Percentiles rank a stretch among this genome's conserved stretches.
Conservation (phyloP, 2,113 vertebrate species). For the Gymnocephalus cernua region DNA sequence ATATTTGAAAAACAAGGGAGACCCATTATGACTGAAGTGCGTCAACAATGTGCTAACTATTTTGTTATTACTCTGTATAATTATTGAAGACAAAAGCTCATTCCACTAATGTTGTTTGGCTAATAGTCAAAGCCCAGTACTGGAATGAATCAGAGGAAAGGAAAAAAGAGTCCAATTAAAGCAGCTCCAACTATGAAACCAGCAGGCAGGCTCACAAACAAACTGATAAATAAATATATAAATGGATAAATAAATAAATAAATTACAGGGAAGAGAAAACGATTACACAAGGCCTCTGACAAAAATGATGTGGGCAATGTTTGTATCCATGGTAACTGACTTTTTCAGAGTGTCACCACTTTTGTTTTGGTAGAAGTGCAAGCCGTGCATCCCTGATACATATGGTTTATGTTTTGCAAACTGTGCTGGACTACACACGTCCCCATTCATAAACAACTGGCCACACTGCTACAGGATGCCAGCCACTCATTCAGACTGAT, state of each 20-base stretch:
- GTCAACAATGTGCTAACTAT: constrained; percentile 55
- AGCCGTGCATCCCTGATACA: constrained; percentile 58
- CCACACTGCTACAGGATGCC: constrained; percentile 9
- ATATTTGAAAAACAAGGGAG: constrained; percentile 53
- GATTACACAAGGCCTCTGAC: constrained; percentile 72
- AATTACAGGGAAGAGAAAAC: constrained; percentile 48
- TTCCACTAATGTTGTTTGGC: constrained; percentile 55
- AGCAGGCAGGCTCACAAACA: constrained; percentile 39
- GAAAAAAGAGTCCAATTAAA: constrained; percentile 63
- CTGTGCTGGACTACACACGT: background rate
- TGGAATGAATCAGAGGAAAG: constrained; percentile 47
- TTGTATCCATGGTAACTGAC: constrained; percentile 84
- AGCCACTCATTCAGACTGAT: constrained; percentile 49
- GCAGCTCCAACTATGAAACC: constrained; percentile 45
- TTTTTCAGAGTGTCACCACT: constrained; percentile 78
- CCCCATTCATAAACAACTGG: constrained; percentile 62
- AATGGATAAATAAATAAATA: constrained; percentile 54
- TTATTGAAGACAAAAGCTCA: constrained; percentile 68
- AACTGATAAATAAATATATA: constrained; percentile 31
- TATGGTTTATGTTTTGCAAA: constrained; percentile 22
- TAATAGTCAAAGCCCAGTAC: constrained; percentile 57
- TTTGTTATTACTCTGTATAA: constrained; percentile 65
- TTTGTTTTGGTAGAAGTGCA: constrained; percentile 69
- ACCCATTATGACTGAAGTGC: constrained; percentile 46
- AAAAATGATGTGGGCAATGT: constrained; percentile 81